Evolutionary conservation across 2,113 vertebrate species (phyloP).

Genomic region (Rhinolophus ferrumequinum): DNA sequence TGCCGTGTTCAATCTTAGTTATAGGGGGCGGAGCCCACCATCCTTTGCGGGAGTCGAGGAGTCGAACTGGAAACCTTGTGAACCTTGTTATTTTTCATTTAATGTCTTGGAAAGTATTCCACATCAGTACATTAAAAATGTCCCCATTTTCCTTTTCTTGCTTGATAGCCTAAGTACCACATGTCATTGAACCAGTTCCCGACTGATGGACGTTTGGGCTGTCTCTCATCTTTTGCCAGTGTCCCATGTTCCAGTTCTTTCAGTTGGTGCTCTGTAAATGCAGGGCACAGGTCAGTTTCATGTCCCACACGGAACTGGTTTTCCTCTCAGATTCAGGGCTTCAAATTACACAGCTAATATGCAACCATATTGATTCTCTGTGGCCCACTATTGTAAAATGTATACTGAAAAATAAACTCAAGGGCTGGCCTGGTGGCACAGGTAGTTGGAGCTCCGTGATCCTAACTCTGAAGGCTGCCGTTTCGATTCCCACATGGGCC

Average conservation of each 20-base stretch:
- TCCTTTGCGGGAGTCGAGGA: no score
- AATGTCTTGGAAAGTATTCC: neutral
- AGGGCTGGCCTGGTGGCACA: no score
- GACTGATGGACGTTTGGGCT: neutral
- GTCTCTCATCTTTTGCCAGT: neutral
- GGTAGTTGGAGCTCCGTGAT: no score
- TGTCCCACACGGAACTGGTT: neutral
- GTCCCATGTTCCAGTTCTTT: neutral
- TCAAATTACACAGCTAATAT: conserved; percentile 24
- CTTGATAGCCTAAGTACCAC: neutral
- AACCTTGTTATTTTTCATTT: neutral
- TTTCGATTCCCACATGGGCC: no score
- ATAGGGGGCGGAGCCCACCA: no score
- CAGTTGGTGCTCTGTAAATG: neutral
- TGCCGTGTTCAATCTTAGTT: no score
- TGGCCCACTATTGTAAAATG: neutral
- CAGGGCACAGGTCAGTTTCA: neutral
- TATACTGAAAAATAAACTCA: neutral
- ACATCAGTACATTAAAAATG: neutral
- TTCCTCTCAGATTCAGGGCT: neutral
- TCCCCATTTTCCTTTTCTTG: neutral
- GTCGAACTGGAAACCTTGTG: no score
- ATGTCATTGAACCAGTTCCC: neutral
- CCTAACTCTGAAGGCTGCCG: no score
- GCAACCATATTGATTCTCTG: no score